Evolutionary conservation across 2,797 vertebrate species (phyloP).

Genomic region (Megalops cyprinoides): DNA sequence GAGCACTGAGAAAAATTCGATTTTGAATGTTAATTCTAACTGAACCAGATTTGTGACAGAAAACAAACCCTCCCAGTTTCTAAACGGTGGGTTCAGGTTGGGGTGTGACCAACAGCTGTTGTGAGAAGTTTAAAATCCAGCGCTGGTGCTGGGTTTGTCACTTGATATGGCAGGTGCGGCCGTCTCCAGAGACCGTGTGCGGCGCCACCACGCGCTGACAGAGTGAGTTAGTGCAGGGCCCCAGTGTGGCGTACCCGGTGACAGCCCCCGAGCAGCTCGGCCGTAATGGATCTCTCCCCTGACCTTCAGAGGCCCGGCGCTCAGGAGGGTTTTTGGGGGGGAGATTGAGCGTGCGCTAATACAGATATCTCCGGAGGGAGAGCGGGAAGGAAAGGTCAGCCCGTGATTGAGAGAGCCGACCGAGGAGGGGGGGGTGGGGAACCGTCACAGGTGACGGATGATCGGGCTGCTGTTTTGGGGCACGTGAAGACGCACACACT

Average conservation of each 20-base stretch:
- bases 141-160: too few relatives aligned
- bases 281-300: background rate
- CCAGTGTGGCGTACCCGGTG: background rate
- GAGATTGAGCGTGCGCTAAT: background rate
- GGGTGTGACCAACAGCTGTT: too few relatives aligned
- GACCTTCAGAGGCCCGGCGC: background rate
- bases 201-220: background rate
- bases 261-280: too few relatives aligned
- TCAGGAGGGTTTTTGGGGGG: background rate
- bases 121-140: too few relatives aligned
- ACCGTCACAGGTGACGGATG: background rate
- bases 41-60: background rate
- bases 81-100: too few relatives aligned
- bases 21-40: background rate
- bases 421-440: background rate
- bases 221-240: conserved; percentile 22
- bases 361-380: conserved; percentile 5
- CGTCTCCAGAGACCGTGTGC: conserved; percentile 6
- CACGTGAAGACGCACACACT: background rate
- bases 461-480: background rate
- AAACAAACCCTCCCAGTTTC: too few relatives aligned
- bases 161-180: background rate
- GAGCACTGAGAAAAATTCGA: background rate
- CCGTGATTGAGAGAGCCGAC: background rate
- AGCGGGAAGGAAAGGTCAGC: background rate